Evolutionary conservation across 1,140 invertebrate species (phyloP).

Genomic region (Geopemphigus sp.): DNA sequence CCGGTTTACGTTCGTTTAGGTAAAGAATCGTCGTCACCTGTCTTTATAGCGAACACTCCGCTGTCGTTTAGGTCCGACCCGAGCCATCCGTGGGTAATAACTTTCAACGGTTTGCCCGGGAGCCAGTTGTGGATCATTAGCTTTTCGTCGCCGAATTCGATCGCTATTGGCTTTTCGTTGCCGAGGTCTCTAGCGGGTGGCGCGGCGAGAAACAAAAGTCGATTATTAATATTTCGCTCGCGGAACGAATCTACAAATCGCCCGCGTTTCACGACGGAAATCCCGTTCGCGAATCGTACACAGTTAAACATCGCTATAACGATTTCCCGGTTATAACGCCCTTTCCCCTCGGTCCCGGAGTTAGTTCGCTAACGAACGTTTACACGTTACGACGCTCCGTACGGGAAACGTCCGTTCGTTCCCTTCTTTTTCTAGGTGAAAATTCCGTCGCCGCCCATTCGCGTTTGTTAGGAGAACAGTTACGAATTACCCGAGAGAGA

Average conservation of each 20-base stretch:
- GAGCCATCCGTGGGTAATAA: conserved; percentile 13
- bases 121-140: background rate
- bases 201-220: background rate
- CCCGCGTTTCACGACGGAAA: too few species aligned
- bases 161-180: background rate
- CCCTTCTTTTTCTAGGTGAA: too few species aligned
- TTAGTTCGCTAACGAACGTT: too few species aligned
- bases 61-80: background rate
- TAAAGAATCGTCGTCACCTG: background rate
- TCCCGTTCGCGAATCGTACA: background rate
- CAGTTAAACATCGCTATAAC: background rate
- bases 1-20: background rate
- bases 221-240: background rate
- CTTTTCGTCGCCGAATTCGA: background rate
- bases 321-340: too few species aligned
- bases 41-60: conserved; percentile 23
- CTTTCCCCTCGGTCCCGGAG: too few species aligned
- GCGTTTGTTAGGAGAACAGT: too few species aligned
- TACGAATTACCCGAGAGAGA: too few species aligned
- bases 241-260: background rate
- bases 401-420: too few species aligned
- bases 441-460: too few species aligned
- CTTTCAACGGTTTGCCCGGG: background rate
- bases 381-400: too few species aligned
- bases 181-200: background rate